phyloP scores from a whole-genome alignment of 2,888 invertebrate genomes.

The Embidobia sp. region DNA sequence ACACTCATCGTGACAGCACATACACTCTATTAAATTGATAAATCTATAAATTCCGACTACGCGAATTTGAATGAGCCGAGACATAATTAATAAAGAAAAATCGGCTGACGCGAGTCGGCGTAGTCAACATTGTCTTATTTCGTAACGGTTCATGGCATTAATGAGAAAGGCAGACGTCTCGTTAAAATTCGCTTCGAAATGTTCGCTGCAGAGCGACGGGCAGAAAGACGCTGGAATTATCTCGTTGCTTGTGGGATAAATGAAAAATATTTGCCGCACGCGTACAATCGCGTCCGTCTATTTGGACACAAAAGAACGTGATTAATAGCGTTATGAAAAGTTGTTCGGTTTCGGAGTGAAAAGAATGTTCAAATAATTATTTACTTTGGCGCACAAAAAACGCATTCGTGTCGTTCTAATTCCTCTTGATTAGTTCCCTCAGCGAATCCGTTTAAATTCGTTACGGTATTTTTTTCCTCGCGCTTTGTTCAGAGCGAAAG shows the following conservation, averaged over 20 bases:
- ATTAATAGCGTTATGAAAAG: slow-evolving; percentile 50
- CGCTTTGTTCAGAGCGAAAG: too few relatives aligned
- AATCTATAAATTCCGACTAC: slow-evolving; percentile 36
- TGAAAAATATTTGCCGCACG: slow-evolving; percentile 30
- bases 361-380: slow-evolving; percentile 33
- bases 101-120: slow-evolving; percentile 30
- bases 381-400: slow-evolving; percentile 20
- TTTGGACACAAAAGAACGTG: slow-evolving; percentile 33
- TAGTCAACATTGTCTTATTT: slow-evolving; percentile 46
- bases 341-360: slow-evolving; percentile 20
- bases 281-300: slow-evolving; percentile 32
- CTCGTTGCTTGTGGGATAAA: slow-evolving; percentile 16
- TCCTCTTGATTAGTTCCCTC: slow-evolving; percentile 26
- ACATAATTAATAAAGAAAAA: slow-evolving; percentile 53
- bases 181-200: slow-evolving; percentile 54
- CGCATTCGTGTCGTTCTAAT: slow-evolving; percentile 4
- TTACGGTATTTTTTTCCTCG: neutral
- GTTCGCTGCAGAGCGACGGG: slow-evolving; percentile 11
- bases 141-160: slow-evolving; percentile 53
- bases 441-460: neutral
- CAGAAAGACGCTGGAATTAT: slow-evolving; percentile 20
- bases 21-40: neutral
- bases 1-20: too few relatives aligned
- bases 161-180: slow-evolving; percentile 46
- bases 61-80: slow-evolving; percentile 20